Conservation (phyloP, 2,797 vertebrate genomes). For the Valencia hispanica region DNA sequence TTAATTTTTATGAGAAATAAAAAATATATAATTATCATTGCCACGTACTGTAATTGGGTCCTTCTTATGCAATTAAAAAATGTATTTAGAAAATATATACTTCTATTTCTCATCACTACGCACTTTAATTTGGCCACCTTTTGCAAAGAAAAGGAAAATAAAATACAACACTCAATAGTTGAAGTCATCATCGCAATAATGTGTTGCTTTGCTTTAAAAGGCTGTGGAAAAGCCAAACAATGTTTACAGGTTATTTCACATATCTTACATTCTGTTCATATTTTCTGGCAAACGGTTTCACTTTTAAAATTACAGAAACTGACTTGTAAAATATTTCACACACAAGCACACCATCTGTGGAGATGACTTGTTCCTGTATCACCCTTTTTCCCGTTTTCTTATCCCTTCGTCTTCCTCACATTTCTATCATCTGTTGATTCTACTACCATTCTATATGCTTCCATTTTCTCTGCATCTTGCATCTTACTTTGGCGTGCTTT, state of each 20-base stretch:
- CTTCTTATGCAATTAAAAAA: neutral
- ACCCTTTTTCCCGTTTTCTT: neutral
- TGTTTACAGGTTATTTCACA: conserved; percentile 2
- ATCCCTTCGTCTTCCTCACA: neutral
- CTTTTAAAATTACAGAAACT: conserved; percentile 9
- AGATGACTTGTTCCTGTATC: neutral
- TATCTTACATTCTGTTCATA: neutral
- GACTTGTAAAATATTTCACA: neutral
- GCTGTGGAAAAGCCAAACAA: neutral
- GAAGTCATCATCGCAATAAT: neutral
- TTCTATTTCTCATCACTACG: neutral
- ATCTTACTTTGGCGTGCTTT: conserved; percentile 2
- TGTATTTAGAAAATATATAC: neutral
- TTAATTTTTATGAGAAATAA: neutral
- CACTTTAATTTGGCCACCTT: neutral
- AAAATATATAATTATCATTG: too few species aligned
- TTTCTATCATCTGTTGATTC: conserved; percentile 23
- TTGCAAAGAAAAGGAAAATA: neutral
- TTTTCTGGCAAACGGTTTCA: conserved; percentile 8
- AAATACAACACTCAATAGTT: neutral
- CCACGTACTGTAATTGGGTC: neutral
- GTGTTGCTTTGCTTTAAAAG: neutral
- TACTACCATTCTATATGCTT: neutral
- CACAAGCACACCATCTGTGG: neutral
- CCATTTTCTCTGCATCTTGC: conserved; percentile 12